Base-by-base conservation (phyloP, 2,797 vertebrate species). In the Sternarchorhynchus goeldii region DNA sequence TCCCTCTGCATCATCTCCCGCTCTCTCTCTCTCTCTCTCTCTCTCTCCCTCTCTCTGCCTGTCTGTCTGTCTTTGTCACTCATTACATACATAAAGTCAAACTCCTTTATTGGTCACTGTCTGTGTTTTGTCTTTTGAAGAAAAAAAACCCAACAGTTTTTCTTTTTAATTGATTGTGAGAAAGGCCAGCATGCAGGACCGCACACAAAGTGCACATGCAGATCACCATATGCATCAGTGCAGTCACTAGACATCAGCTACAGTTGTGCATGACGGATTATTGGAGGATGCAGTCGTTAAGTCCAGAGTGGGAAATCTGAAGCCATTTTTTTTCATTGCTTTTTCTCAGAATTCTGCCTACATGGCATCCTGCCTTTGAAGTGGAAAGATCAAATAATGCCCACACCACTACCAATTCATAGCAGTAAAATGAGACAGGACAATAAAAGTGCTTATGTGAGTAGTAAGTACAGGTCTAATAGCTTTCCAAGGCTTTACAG, bases 341-440 rank as follows among this genome's bases (percentile, higher is more conserved):
- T 57, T 79, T n/a, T 67, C n/a, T 67, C 63, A 45, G n/a, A 59
- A 25, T 7, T 2, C 62, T 53, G 69, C 25, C 57, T 20, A 55
- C 36, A 58, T 60, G 32, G 65, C 59, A 34, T 55, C 16, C 36
- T 41, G 67, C 60, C 59, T 79, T 75, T 81, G 73, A 71, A 59
- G 65, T 59, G 16, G 72, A 34, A 8, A 84, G 64, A 77, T 85
- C 82, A 14, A 81, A 75, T 80, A 79, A 81, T 64, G 8, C 21
- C 25, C 81, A 76, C 18, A 77, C 82, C 77, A 64, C 20, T 64
- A 83, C 79, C 84, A 80, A 84, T 83, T 75, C 85, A 84, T 82
- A 14, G 81, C 81, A 82, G 41, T 75, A 78, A 60, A 65, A 67
- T 59, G 80, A 74, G 80, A 60, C 68, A 55, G 80, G 79, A 80